Percentiles rank a stretch among this genome's conserved stretches.
These are phyloP conservation scores for Cyprinella venusta DNA, from an alignment of 2,797 vertebrate genomes.

Conservation along the genomic window DNA sequence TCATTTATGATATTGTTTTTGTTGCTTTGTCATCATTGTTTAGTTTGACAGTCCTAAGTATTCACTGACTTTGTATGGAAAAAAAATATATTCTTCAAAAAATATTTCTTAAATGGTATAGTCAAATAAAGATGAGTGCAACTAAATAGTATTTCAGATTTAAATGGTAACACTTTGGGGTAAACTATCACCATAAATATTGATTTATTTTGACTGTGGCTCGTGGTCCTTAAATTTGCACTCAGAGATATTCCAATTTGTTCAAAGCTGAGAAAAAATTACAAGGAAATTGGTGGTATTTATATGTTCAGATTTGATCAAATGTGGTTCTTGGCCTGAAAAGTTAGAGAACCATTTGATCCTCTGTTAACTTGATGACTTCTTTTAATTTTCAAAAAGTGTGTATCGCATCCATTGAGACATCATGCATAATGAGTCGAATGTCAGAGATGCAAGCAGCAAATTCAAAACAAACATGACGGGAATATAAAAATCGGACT, in stretches of 20 bases:
- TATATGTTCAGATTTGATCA: background rate
- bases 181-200: background rate
- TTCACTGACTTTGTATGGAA: background rate
- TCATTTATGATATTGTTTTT: background rate
- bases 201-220: too few species aligned
- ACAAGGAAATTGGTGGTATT: background rate
- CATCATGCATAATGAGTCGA: constrained; percentile 33
- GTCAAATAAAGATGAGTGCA: background rate
- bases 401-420: constrained; percentile 14
- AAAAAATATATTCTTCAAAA: background rate
- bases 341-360: constrained; percentile 1
- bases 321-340: background rate
- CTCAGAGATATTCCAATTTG: background rate
- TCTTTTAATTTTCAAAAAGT: constrained; percentile 3
- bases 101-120: too few species aligned
- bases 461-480: constrained; percentile 61
- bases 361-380: background rate
- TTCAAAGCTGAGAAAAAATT: background rate
- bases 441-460: constrained; percentile 35
- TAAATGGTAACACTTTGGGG: background rate
- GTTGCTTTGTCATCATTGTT: background rate
- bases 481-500: constrained; percentile 64
- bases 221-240: background rate
- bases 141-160: background rate
- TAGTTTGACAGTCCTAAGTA: background rate